These are phyloP conservation scores for Torymus auratus DNA, from an alignment of 2,888 invertebrate species.

Conservation along the genomic window DNA sequence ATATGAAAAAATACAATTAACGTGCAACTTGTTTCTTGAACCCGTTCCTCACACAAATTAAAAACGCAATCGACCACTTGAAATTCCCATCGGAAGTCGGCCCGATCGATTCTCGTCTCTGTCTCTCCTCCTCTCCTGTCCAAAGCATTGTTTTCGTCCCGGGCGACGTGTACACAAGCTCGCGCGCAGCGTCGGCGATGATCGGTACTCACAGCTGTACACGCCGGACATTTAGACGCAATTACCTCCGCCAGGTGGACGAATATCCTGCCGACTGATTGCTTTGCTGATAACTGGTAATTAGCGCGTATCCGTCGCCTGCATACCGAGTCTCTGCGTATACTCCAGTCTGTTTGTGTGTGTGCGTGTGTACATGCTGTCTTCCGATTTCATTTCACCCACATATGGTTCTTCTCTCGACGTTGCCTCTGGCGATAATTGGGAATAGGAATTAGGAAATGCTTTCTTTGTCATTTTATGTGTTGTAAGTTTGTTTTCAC, in stretches of 20 bases:
- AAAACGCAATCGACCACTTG: constrained; percentile 26
- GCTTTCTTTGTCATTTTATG: no score
- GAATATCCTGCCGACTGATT: constrained; percentile 65
- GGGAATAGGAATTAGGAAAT: no score
- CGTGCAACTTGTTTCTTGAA: no score
- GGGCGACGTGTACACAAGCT: no score
- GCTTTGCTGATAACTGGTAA: constrained; percentile 52
- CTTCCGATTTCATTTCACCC: no score
- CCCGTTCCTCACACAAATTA: neutral
- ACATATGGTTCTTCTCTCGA: no score
- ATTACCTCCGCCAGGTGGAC: constrained; percentile 62
- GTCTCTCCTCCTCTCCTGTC: neutral
- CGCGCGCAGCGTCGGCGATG: neutral
- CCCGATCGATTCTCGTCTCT: constrained; percentile 7
- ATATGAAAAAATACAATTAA: no score
- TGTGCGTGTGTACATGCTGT: no score
- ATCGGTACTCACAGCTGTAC: constrained; percentile 31
- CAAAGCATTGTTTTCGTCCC: constrained; percentile 15
- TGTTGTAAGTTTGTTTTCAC: no score
- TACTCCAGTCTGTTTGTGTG: no score
- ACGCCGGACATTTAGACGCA: constrained; percentile 48
- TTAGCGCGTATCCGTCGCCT: constrained; percentile 21
- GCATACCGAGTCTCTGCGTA: neutral
- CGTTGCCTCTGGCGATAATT: no score
- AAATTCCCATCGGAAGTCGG: constrained; percentile 28